Conservation (phyloP, 2,888 invertebrate genomes). For the Cabera pusaria region DNA sequence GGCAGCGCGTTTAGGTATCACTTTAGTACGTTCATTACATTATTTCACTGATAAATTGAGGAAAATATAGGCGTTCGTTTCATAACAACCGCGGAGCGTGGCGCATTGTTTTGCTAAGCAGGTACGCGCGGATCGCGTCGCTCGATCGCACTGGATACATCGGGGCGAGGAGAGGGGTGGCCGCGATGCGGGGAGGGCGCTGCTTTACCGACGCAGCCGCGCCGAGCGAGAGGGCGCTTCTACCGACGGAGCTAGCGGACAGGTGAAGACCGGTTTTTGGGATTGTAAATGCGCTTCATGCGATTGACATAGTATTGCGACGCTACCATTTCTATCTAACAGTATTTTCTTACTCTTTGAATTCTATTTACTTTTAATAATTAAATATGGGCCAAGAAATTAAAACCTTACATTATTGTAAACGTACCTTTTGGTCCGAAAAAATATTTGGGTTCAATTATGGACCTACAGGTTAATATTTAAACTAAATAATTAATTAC, state of each 20-base stretch:
- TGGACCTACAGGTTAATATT: too few species aligned
- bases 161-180: constrained; percentile 48
- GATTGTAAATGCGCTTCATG: constrained; percentile 29
- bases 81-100: constrained; percentile 70
- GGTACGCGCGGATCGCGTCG: constrained; percentile 69
- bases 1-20: constrained; percentile 76
- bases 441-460: too few species aligned
- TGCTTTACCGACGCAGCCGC: constrained; percentile 46
- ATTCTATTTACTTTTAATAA: too few species aligned
- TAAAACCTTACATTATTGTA: too few species aligned
- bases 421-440: too few species aligned
- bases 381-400: too few species aligned
- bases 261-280: constrained; percentile 58
- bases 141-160: constrained; percentile 76
- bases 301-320: constrained; percentile 15
- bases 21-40: constrained; percentile 85
- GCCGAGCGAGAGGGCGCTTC: constrained; percentile 32
- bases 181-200: constrained; percentile 48
- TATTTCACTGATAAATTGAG: constrained; percentile 77
- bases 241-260: constrained; percentile 55
- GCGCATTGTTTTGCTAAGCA: constrained; percentile 55
- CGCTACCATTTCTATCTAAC: too few species aligned
- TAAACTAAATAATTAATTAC: too few species aligned
- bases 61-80: constrained; percentile 62
- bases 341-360: too few species aligned